phyloP scores from a whole-genome alignment of 2,113 vertebrate genomes.

The Erinaceus europaeus region DNA sequence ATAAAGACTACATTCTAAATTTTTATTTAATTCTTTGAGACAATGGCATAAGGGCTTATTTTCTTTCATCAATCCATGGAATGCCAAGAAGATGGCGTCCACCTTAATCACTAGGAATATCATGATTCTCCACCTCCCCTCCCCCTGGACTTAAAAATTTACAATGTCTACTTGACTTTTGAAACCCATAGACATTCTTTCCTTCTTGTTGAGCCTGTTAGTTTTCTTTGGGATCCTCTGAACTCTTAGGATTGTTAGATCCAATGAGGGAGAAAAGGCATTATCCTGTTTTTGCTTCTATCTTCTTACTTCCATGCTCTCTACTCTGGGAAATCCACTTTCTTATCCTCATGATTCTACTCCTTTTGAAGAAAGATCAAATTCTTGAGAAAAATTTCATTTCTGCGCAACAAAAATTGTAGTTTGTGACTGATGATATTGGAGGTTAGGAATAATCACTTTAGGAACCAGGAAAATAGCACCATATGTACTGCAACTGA shows the following conservation, averaged over 20 bases:
- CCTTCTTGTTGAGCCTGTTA: not conserved
- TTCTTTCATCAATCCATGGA: not conserved
- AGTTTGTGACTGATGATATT: not conserved
- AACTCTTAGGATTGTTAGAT: not conserved
- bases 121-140: not conserved
- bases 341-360: not conserved
- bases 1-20: not conserved
- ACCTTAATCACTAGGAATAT: not conserved
- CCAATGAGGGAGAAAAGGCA: not conserved
- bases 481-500: too few relatives aligned
- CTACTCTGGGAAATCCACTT: not conserved
- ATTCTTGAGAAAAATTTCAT: not conserved
- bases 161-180: not conserved
- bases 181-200: not conserved
- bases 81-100: slow-evolving; percentile 20
- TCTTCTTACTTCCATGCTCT: not conserved
- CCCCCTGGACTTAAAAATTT: not conserved
- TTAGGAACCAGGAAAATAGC: too few relatives aligned
- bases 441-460: not conserved
- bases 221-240: not conserved
- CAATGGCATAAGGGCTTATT: not conserved
- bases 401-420: not conserved
- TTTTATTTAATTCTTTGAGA: not conserved
- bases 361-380: not conserved
- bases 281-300: not conserved